Evolutionary conservation across 1,140 invertebrate genomes (phyloP), one percentile per base, ranked within the genome.

Genomic region (Mya arenaria): DNA sequence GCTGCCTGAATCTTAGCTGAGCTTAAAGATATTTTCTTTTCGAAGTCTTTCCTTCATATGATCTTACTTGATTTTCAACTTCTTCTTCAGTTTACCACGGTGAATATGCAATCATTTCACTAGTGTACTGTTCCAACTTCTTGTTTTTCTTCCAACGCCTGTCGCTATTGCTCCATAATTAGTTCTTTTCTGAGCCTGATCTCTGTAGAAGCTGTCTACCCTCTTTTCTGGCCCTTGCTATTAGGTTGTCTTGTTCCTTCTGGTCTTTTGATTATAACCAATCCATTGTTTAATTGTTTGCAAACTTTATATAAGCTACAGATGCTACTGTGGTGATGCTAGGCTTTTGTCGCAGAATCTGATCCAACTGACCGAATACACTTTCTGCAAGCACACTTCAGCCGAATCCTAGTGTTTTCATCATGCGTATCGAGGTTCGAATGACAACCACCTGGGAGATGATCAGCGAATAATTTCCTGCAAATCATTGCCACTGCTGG

Each of bases 361-460:
- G 37, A 25, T 80, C 66, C n/a, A 71, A 68, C 23, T 68, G 19
- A n/a, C 66, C 78, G 72, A 80, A 80, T 4, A 80, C 78, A 80
- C 78, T 80, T 48, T 80, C 78, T 6, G 66, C 68, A 52, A 62
- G 72, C 8, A n/a, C n/a, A n/a, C n/a, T n/a, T n/a, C 34, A 36
- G n/a, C 44, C 56, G 28, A 52, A 56, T 79, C 69, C 58, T 5
- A 25, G 36, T 19, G 2, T 68, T 68, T n/a, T n/a, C 44, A n/a
- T 68, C 23, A 68, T 68, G 17, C 19, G 32, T 15, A 37, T 68
- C 32, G 3, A 36, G 13, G 23, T 4, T 2, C 4, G 65, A 13
- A 3, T 39, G 44, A 3, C 44, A 13, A 13, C 65, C 36, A 68
- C 65, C 65, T 8, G 65, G 65, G 5, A 68, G 37, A 68, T 68